These are phyloP conservation scores for Cairina moschata DNA, from an alignment of 2,113 vertebrate species.

Conservation along the genomic window DNA sequence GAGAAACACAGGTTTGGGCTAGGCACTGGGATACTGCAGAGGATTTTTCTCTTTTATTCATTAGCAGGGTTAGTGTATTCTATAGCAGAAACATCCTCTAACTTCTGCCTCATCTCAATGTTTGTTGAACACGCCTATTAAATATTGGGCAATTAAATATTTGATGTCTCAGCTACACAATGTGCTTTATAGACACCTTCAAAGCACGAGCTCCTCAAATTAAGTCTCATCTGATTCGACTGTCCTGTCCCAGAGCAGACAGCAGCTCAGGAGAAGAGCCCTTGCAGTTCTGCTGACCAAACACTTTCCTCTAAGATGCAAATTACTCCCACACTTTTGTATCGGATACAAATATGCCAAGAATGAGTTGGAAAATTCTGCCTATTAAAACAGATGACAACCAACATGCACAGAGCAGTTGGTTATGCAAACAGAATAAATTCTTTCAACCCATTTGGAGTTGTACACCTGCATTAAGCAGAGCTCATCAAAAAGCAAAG, in stretches of 20 bases:
- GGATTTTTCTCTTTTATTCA: not conserved
- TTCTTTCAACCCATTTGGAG: not conserved
- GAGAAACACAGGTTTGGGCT: not conserved
- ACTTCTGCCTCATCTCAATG: not conserved
- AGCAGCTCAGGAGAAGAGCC: not conserved
- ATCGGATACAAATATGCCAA: not conserved
- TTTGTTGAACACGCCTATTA: not conserved
- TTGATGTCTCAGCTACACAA: not conserved
- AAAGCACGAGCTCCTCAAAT: not conserved
- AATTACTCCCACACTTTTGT: not conserved
- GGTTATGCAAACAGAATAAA: not conserved
- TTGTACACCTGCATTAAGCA: not conserved
- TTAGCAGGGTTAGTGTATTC: not conserved
- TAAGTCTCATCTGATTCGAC: not conserved
- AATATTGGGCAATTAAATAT: not conserved
- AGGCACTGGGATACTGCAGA: not conserved
- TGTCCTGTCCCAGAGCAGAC: not conserved
- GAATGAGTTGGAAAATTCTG: not conserved
- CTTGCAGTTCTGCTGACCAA: not conserved
- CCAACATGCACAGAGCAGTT: rapidly evolving
- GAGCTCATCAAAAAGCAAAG: not conserved
- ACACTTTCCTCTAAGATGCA: not conserved
- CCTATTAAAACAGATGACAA: not conserved
- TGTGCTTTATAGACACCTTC: too few species aligned
- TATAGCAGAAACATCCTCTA: not conserved